Evolutionary conservation across 2,797 vertebrate genomes (phyloP).

Genomic region (Tapera naevia): DNA sequence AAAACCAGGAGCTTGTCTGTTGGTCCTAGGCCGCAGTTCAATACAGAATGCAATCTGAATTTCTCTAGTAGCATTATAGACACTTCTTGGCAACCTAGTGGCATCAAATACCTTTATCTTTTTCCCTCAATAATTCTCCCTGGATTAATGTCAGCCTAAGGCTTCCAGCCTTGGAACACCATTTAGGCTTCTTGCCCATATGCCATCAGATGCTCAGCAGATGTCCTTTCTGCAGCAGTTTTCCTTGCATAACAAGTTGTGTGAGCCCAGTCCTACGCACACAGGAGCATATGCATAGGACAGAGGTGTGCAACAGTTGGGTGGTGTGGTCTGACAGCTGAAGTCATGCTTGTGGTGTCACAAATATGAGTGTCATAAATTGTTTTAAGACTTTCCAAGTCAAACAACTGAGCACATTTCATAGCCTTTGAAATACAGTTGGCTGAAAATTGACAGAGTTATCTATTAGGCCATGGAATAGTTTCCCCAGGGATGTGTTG

Average conservation of each 20-base stretch:
- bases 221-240: background rate
- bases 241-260: background rate
- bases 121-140: background rate
- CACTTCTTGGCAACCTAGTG: background rate
- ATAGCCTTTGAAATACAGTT: constrained; percentile 63
- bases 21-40: background rate
- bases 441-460: constrained; percentile 57
- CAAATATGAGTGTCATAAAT: constrained; percentile 27
- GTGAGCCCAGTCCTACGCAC: background rate
- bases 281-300: background rate
- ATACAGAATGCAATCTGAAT: background rate
- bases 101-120: background rate
- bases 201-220: background rate
- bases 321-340: background rate
- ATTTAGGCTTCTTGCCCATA: background rate
- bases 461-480: constrained; percentile 48
- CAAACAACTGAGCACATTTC: background rate
- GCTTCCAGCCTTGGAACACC: background rate
- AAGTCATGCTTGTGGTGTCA: constrained; percentile 9
- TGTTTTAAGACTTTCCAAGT: constrained; percentile 59
- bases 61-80: background rate
- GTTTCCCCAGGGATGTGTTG: constrained; percentile 59
- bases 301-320: background rate
- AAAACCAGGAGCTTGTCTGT: background rate
- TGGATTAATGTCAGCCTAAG: background rate